phyloP scores from a whole-genome alignment of 2,888 invertebrate genomes.

The Eucriotettix oculatus region DNA sequence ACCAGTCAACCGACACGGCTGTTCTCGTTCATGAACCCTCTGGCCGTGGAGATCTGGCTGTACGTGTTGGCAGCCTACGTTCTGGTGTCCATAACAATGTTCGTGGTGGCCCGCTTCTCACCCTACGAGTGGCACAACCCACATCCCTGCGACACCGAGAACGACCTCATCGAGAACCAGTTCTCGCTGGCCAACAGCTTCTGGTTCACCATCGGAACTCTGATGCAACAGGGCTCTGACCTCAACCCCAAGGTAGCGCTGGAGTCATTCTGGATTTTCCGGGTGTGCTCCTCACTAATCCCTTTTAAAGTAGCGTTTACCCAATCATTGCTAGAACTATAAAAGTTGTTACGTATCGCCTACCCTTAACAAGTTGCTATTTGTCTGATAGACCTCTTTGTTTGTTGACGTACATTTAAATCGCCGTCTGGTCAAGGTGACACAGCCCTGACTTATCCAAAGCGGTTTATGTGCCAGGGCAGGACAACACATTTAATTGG shows the following conservation, averaged over 20 bases:
- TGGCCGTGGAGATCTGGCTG: conserved; percentile 93
- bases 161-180: conserved; percentile 82
- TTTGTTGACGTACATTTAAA: too few relatives aligned
- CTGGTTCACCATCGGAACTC: conserved; percentile 92
- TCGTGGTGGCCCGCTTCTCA: conserved; percentile 91
- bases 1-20: conserved; percentile 73
- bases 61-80: conserved; percentile 88
- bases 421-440: too few relatives aligned
- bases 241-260: conserved; percentile 73
- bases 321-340: not conserved
- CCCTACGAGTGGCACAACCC: conserved; percentile 90
- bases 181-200: conserved; percentile 93
- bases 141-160: conserved; percentile 62
- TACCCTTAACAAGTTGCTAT: too few relatives aligned
- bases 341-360: not conserved
- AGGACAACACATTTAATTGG: too few relatives aligned
- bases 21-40: conserved; percentile 92
- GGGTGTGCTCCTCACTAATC: too few relatives aligned
- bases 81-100: conserved; percentile 82
- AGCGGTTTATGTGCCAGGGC: too few relatives aligned
- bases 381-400: too few relatives aligned
- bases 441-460: too few relatives aligned
- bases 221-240: conserved; percentile 85
- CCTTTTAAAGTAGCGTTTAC: too few relatives aligned
- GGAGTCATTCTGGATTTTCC: too few relatives aligned